Percentiles rank a stretch among this genome's conserved stretches.
These are phyloP conservation scores for Chondrilla cf. caribensis DNA, from an alignment of 37 sponge, comb jelly and placozoan genomes.

Conservation along the genomic window DNA sequence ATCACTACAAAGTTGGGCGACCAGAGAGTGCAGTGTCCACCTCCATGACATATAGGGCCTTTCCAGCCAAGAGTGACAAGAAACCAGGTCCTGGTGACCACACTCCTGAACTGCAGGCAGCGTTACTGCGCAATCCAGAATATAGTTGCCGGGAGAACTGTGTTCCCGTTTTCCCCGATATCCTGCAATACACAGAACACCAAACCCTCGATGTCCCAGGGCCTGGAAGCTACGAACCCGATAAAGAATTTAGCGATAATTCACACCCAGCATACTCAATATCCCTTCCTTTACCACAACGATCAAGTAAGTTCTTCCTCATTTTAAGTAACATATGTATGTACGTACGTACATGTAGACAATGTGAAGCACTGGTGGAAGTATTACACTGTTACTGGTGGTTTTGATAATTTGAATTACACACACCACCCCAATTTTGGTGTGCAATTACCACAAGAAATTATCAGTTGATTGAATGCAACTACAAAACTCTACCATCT, in stretches of 20 bases:
- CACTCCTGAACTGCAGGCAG: background rate
- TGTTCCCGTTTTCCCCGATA: conserved; percentile 47
- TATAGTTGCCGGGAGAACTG: conserved; percentile 55
- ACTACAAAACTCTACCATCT: too few species aligned
- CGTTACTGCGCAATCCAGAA: conserved; percentile 18
- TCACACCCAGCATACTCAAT: conserved; percentile 36
- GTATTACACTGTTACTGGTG: too few species aligned
- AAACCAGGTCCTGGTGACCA: conserved; percentile 42
- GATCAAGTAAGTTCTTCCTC: conserved; percentile 31
- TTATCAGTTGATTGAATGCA: too few species aligned
- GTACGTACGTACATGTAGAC: too few species aligned
- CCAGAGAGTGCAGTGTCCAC: conserved; percentile 16
- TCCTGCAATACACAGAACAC: conserved; percentile 43
- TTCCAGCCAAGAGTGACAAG: conserved; percentile 17
- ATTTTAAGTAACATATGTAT: background rate
- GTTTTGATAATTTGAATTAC: too few species aligned
- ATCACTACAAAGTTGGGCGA: background rate
- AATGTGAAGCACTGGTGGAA: background rate
- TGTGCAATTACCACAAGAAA: too few species aligned
- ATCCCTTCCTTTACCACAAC: conserved; percentile 30
- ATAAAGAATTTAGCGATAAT: conserved; percentile 47
- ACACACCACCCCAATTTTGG: too few species aligned
- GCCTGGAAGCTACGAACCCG: conserved; percentile 30
- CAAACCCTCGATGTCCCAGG: conserved; percentile 13
- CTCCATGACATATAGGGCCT: conserved; percentile 43